Conservation (phyloP, 2,113 vertebrate species). For the Mormyrus lacerda region DNA sequence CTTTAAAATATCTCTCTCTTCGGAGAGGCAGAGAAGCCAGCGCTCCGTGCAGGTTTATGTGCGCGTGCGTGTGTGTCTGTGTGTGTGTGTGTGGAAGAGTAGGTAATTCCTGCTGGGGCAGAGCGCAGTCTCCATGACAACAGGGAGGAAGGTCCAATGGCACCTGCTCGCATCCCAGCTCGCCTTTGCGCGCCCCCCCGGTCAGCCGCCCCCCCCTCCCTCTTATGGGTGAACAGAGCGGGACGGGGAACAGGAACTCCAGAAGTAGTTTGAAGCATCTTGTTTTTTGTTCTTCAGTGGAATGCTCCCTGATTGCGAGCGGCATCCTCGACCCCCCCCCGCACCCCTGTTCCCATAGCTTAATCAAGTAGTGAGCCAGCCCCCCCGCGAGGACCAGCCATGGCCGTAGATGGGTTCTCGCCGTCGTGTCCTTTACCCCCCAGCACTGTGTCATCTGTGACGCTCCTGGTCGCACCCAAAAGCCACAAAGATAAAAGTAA, state of each 20-base stretch:
- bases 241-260: not conserved
- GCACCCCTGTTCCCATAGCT: not conserved
- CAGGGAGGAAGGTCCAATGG: slow-evolving; percentile 39
- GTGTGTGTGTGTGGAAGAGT: not conserved
- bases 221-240: not conserved
- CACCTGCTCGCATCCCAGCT: slow-evolving; percentile 31
- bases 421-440: no score
- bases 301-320: not conserved
- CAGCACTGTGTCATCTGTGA: no score
- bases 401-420: no score
- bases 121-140: slow-evolving; percentile 52
- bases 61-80: not conserved
- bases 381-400: no score
- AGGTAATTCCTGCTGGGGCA: slow-evolving; percentile 49
- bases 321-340: not conserved
- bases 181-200: not conserved
- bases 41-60: slow-evolving; percentile 4
- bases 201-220: not conserved
- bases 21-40: slow-evolving; percentile 14
- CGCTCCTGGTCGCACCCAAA: no score
- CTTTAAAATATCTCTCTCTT: slow-evolving; percentile 3
- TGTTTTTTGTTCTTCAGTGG: not conserved
- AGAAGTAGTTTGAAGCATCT: not conserved
- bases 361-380: no score
- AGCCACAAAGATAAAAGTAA: not conserved